Evolutionary conservation across 2,113 vertebrate genomes (phyloP).

Genomic region (Poicephalus meyeri): DNA sequence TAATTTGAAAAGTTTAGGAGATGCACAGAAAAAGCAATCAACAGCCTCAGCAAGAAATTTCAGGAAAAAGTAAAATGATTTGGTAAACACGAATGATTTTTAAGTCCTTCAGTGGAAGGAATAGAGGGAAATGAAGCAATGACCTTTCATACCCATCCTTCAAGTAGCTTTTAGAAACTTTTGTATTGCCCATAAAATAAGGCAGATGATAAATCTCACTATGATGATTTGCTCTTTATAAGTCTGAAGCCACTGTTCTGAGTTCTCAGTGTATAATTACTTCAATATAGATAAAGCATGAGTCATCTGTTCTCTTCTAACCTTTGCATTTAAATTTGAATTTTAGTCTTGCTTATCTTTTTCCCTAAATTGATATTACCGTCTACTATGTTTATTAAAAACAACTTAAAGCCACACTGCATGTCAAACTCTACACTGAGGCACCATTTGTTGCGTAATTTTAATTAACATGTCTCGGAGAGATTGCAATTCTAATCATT

Average conservation of each 20-base stretch:
- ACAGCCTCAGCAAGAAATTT: background rate
- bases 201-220: conserved; percentile 54
- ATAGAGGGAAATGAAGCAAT: background rate
- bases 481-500: conserved; percentile 40
- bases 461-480: conserved; percentile 25
- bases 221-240: conserved; percentile 62
- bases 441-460: conserved; percentile 29
- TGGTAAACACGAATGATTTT: conserved; percentile 22
- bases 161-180: conserved; percentile 41
- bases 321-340: conserved; percentile 68
- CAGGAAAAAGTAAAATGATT: background rate
- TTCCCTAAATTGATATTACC: conserved; percentile 57
- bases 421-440: conserved; percentile 16
- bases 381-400: conserved; percentile 65
- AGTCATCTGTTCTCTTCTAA: conserved; percentile 59
- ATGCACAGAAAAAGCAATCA: conserved; percentile 18
- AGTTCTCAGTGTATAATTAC: conserved; percentile 67
- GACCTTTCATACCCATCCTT: conserved; percentile 9
- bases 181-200: conserved; percentile 46
- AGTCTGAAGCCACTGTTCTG: conserved; percentile 42
- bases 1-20: conserved; percentile 14
- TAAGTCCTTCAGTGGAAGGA: background rate
- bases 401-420: conserved; percentile 48
- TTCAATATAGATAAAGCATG: conserved; percentile 57
- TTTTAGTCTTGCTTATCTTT: conserved; percentile 65